phyloP scores from a whole-genome alignment of 2,113 vertebrate genomes.

The Sturnira hondurensis region DNA sequence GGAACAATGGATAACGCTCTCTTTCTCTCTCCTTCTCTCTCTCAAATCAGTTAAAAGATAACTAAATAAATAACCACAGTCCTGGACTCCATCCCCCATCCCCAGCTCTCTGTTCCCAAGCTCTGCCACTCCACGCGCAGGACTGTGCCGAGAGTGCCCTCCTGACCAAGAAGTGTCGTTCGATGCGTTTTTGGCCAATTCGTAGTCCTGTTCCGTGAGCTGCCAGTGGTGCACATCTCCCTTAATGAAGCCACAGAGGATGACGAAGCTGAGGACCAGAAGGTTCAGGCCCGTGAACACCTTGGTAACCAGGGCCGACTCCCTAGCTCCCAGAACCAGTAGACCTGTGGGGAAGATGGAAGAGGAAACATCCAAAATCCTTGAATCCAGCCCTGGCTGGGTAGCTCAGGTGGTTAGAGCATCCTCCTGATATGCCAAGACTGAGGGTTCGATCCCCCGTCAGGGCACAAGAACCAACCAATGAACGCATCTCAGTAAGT shows the following conservation, averaged over 20 bases:
- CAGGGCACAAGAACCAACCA: too few relatives aligned
- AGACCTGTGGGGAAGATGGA: conserved; percentile 80
- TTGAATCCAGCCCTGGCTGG: too few relatives aligned
- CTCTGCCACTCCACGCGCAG: too few relatives aligned
- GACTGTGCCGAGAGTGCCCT: conserved; percentile 34
- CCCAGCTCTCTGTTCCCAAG: neutral
- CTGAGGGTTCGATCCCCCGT: too few relatives aligned
- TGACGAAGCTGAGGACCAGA: conserved; percentile 88
- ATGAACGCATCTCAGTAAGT: too few relatives aligned
- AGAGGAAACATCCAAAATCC: neutral
- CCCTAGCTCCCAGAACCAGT: conserved; percentile 89
- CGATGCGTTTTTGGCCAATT: fast-evolving
- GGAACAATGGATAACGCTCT: too few relatives aligned
- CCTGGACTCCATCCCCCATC: neutral
- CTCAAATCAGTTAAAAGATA: too few relatives aligned
- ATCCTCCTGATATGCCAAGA: too few relatives aligned
- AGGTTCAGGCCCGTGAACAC: conserved; percentile 92
- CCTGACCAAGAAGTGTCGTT: conserved; percentile 8
- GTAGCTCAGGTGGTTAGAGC: too few relatives aligned
- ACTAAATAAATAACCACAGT: too few relatives aligned
- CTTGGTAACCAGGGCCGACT: conserved; percentile 91
- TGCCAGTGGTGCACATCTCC: conserved; percentile 88
- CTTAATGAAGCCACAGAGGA: conserved; percentile 89
- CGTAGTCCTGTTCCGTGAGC: conserved; percentile 78
- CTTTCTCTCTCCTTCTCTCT: too few relatives aligned